phyloP scores from a whole-genome alignment of 2,113 vertebrate genomes.

The Pluvianellus socialis region DNA sequence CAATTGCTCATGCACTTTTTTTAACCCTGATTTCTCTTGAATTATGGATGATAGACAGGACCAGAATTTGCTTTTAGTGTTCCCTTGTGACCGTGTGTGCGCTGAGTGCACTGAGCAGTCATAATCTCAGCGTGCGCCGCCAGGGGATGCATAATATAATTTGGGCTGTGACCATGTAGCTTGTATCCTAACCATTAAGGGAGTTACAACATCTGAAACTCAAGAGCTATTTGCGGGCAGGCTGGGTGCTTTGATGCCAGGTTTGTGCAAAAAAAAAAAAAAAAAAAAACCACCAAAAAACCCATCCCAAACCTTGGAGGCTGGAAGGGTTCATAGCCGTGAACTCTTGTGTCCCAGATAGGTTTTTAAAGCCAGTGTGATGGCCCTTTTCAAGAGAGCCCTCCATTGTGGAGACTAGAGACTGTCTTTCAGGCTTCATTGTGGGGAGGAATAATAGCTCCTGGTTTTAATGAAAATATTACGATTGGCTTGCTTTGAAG shows the following conservation, averaged over 20 bases:
- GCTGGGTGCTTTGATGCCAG: not conserved
- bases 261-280: not conserved
- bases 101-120: slow-evolving; percentile 72
- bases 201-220: not conserved
- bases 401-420: not conserved
- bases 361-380: not conserved
- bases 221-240: not conserved
- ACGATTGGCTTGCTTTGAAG: not conserved
- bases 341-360: not conserved
- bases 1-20: slow-evolving; percentile 81
- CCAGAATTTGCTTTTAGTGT: slow-evolving; percentile 84
- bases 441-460: not conserved
- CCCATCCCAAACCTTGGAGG: accelerated
- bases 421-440: not conserved
- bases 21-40: slow-evolving; percentile 88
- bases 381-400: not conserved
- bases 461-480: not conserved
- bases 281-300: not conserved
- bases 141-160: slow-evolving; percentile 59
- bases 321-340: not conserved
- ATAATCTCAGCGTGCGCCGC: slow-evolving; percentile 73
- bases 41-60: slow-evolving; percentile 89
- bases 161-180: slow-evolving; percentile 52
- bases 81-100: slow-evolving; percentile 73
- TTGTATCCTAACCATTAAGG: not conserved